Evolutionary conservation across 1,140 invertebrate genomes (phyloP).

Genomic region (Drosophila neocordata): DNA sequence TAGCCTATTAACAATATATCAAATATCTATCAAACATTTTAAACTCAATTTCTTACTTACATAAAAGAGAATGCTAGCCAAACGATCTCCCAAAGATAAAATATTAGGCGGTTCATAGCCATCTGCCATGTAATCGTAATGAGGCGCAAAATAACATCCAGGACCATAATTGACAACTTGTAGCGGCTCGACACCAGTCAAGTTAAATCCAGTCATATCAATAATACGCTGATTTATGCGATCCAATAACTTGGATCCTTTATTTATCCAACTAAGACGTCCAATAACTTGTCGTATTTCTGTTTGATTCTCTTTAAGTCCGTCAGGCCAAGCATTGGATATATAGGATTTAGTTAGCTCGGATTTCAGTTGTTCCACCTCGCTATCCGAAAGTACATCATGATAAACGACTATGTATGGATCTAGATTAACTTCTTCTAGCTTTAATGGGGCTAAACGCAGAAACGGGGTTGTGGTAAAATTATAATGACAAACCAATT

Average conservation of each 20-base stretch:
- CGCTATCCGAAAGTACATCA: constrained; percentile 92
- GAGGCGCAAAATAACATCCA: constrained; percentile 85
- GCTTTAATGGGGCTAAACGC: constrained; percentile 93
- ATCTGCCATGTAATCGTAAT: constrained; percentile 86
- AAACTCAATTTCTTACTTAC: constrained; percentile 24
- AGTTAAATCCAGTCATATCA: constrained; percentile 87
- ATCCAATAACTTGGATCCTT: constrained; percentile 89
- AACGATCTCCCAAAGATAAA: constrained; percentile 37
- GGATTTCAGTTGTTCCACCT: constrained; percentile 93
- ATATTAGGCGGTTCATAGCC: constrained; percentile 19
- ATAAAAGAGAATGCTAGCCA: constrained; percentile 51
- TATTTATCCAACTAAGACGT: constrained; percentile 61
- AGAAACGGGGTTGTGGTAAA: constrained; percentile 89
- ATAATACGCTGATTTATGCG: constrained; percentile 88
- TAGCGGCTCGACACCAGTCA: constrained; percentile 84
- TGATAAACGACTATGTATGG: constrained; percentile 95
- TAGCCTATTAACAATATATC: constrained; percentile 87
- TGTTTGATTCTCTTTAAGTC: constrained; percentile 87
- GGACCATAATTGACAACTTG: constrained; percentile 87
- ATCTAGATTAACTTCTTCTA: constrained; percentile 92
- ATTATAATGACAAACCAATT: constrained; percentile 91
- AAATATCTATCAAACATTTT: too few relatives aligned
- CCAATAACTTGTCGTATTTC: constrained; percentile 44
- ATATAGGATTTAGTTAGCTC: constrained; percentile 90
- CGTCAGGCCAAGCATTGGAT: constrained; percentile 92